Evolutionary conservation across 2,113 vertebrate genomes (phyloP).

Genomic region (Lophius piscatorius): DNA sequence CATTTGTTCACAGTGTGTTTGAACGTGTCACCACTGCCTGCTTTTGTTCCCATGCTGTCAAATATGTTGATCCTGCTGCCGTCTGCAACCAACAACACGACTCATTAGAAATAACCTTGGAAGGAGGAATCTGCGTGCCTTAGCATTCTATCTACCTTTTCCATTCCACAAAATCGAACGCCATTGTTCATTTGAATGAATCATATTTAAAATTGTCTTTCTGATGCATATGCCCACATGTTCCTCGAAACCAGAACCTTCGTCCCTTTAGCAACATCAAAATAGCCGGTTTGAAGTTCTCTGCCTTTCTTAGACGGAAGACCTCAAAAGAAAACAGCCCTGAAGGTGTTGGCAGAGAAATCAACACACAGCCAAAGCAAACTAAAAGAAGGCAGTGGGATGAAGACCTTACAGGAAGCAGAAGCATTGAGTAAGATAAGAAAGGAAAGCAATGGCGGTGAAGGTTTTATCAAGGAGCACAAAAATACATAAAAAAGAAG

Average conservation of each 20-base stretch:
- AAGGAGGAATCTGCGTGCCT: not conserved
- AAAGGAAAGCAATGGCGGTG: too few relatives aligned
- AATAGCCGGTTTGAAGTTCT: conserved; percentile 12
- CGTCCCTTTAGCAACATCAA: conserved; percentile 23
- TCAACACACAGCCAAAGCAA: conserved; percentile 6
- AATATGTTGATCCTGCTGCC: not conserved
- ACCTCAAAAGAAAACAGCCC: conserved; percentile 42
- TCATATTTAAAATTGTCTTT: too few relatives aligned
- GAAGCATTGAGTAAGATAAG: not conserved
- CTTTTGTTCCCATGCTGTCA: conserved; percentile 14
- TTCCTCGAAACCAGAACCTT: not conserved
- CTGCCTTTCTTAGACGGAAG: conserved; percentile 4
- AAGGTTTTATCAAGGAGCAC: conserved; percentile 1
- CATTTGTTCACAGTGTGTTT: not conserved
- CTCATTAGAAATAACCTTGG: conserved; percentile 7
- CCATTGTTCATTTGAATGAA: too few relatives aligned
- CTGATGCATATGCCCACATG: too few relatives aligned
- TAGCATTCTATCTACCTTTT: too few relatives aligned
- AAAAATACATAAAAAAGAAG: not conserved
- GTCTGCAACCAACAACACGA: too few relatives aligned
- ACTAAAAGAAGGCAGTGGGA: conserved; percentile 1
- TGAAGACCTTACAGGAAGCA: conserved; percentile 2
- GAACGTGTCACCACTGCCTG: conserved; percentile 8
- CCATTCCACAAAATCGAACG: too few relatives aligned
- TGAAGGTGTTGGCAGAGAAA: conserved; percentile 43